phyloP scores from a whole-genome alignment of 2,888 invertebrate genomes.

The Boloria euphrosyne region DNA sequence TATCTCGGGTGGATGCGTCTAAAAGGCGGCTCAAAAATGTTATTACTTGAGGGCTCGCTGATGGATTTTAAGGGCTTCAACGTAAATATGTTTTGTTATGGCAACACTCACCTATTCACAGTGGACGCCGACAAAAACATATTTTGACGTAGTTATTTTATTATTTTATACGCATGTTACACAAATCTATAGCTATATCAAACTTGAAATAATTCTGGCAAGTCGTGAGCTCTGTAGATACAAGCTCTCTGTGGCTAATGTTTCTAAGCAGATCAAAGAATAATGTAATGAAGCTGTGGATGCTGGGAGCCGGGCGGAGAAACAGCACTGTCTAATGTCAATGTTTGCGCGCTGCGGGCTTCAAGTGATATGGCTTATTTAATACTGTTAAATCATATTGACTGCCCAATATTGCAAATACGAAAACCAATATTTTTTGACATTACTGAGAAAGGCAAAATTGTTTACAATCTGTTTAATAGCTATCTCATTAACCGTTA shows the following conservation, averaged over 20 bases:
- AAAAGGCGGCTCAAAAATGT: slow-evolving; percentile 27
- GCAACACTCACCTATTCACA: background rate
- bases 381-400: background rate
- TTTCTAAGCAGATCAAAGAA: slow-evolving; percentile 21
- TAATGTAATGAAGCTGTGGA: slow-evolving; percentile 17
- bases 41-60: slow-evolving; percentile 17
- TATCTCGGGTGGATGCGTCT: slow-evolving; percentile 22
- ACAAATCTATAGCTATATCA: background rate
- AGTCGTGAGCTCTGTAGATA: slow-evolving; percentile 6
- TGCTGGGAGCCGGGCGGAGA: background rate
- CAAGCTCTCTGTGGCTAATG: slow-evolving; percentile 10
- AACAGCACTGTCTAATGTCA: background rate
- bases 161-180: background rate
- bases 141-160: background rate
- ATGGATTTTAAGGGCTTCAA: slow-evolving; percentile 9
- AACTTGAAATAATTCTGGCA: background rate
- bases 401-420: background rate
- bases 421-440: background rate
- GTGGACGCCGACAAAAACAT: background rate
- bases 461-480: too few relatives aligned
- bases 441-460: too few relatives aligned
- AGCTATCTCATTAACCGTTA: too few relatives aligned
- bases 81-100: slow-evolving; percentile 20
- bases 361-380: background rate
- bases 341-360: slow-evolving; percentile 2